Evolutionary conservation across 2,797 vertebrate genomes (phyloP).

Genomic region (Sebastes minor): DNA sequence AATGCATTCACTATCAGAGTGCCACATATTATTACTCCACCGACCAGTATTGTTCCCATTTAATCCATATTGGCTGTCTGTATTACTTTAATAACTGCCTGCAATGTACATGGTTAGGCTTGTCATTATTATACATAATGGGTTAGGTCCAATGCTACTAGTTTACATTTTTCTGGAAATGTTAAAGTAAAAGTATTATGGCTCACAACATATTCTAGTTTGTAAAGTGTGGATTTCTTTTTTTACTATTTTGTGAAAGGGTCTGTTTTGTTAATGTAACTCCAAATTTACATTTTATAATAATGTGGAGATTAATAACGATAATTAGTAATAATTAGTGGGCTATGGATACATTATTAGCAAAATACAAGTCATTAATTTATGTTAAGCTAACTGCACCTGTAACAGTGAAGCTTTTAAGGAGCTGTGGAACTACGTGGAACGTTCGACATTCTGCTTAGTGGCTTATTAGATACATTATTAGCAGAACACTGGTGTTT

Average conservation of each 20-base stretch:
- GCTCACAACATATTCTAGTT: neutral
- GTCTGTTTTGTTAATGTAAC: neutral
- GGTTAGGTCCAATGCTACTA: neutral
- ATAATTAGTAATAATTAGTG: neutral
- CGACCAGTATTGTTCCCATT: neutral
- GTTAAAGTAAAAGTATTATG: too few relatives aligned
- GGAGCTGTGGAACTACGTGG: neutral
- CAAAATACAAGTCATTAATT: too few relatives aligned
- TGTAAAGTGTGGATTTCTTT: neutral
- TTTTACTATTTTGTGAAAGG: neutral
- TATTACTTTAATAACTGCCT: neutral
- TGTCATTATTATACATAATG: neutral
- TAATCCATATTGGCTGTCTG: neutral
- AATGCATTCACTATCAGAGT: neutral
- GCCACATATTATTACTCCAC: too few relatives aligned
- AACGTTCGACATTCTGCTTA: too few relatives aligned
- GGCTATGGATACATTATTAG: too few relatives aligned
- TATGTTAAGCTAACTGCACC: neutral
- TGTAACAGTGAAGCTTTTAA: neutral
- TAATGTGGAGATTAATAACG: neutral
- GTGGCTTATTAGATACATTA: too few relatives aligned
- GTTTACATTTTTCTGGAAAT: neutral
- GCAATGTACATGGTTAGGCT: neutral
- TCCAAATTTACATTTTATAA: neutral
- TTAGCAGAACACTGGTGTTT: too few relatives aligned